These are phyloP conservation scores for Lepidostoma basale DNA, from an alignment of 1,140 invertebrate species.

Conservation along the genomic window DNA sequence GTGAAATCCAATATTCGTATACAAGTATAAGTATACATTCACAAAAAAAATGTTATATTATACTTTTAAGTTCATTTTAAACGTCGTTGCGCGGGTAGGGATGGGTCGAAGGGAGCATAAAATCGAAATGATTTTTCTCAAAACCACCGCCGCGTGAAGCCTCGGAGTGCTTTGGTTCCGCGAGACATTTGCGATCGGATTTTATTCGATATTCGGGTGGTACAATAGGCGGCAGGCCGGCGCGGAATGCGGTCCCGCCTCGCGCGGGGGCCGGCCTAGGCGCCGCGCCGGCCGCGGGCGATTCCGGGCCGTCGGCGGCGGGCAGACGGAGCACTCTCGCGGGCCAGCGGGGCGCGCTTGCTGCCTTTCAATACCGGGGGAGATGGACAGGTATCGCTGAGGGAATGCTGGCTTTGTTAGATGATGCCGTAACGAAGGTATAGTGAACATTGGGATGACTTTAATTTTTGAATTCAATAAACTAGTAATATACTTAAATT, in stretches of 20 bases:
- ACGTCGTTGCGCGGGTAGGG: not conserved
- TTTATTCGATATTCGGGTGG: slow-evolving; percentile 22
- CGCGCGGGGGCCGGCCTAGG: not conserved
- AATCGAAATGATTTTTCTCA: not conserved
- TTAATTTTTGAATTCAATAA: no score
- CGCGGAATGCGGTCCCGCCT: slow-evolving; percentile 15
- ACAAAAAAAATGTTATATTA: no score
- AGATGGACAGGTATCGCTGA: slow-evolving; percentile 12
- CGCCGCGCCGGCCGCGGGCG: not conserved
- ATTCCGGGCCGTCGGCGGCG: not conserved
- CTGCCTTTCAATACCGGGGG: not conserved
- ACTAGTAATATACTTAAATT: no score
- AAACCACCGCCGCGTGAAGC: not conserved
- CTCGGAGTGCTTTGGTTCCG: slow-evolving; percentile 2
- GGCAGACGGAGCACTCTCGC: not conserved
- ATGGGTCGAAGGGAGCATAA: not conserved
- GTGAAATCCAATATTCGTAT: no score
- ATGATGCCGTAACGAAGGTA: slow-evolving; percentile 18
- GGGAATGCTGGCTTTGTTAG: slow-evolving; percentile 30
- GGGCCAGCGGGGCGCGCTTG: not conserved
- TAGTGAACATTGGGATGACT: not conserved
- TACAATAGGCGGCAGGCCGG: not conserved
- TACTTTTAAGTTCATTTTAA: no score
- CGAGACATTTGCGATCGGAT: slow-evolving; percentile 19
- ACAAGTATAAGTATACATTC: no score